A percentile compares a stretch with the other conserved stretches of the same genome.
These are phyloP conservation scores for Crypturellus undulatus DNA, from an alignment of 2,113 vertebrate species.

Conservation along the genomic window DNA sequence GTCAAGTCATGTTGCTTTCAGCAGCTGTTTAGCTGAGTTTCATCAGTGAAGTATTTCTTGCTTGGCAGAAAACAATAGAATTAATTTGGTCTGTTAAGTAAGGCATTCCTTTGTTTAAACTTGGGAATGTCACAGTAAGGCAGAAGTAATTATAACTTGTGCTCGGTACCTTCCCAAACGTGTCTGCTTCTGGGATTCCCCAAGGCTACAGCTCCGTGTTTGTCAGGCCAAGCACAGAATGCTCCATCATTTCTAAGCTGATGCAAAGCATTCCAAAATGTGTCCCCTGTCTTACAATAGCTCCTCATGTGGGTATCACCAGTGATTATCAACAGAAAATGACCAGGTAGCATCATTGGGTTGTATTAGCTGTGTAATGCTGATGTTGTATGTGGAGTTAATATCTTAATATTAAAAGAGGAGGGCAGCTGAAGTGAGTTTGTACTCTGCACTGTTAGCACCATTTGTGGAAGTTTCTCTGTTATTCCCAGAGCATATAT, in stretches of 20 bases:
- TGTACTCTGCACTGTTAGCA: background rate
- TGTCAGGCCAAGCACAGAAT: background rate
- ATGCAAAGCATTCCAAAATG: background rate
- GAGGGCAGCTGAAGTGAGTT: background rate
- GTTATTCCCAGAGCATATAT: background rate
- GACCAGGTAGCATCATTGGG: fast-evolving
- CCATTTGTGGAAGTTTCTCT: fast-evolving
- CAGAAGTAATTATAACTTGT: background rate
- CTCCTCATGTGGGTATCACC: background rate
- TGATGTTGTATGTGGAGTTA: background rate
- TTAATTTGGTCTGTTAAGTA: background rate
- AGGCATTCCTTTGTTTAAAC: background rate
- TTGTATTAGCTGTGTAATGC: background rate
- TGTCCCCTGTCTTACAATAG: background rate
- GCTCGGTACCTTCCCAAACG: background rate
- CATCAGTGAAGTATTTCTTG: background rate
- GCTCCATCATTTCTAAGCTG: background rate
- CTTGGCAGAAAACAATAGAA: background rate
- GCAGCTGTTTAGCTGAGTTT: background rate
- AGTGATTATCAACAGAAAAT: background rate
- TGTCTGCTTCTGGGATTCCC: background rate
- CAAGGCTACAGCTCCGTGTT: fast-evolving
- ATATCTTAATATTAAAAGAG: background rate
- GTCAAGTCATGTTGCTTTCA: background rate
- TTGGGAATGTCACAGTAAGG: background rate